Evolutionary conservation across 1,140 invertebrate species (phyloP), one percentile per base, ranked within the genome.

Genomic region (Drosophila littoralis): DNA sequence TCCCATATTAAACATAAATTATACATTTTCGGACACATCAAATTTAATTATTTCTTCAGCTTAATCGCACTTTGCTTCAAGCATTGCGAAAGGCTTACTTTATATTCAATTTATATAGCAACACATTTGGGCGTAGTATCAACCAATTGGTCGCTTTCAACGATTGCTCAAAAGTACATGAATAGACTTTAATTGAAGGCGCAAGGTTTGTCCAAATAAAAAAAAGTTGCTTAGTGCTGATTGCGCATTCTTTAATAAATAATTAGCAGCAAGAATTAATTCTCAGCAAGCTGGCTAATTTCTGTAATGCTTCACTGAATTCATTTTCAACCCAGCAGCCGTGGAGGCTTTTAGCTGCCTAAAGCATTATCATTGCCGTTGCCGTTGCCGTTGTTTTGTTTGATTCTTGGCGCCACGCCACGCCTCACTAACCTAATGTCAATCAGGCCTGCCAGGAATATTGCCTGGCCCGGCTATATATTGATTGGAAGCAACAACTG

Each of bases 241-340:
- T 69, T 75, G 36, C 64, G 12, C 57, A 67, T 65, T 75, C 38
- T 65, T 60, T 35, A 55, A 65, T 59, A 77, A 65, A 75, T 77
- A 75, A 77, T 75, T 77, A 64, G 52, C 48, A 69, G 38, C 33
- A 54, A 52, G 32, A 74, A 65, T 65, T 45, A 65, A 69, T 59
- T 54, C 42, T 22, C 36, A 55, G 52, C 45, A 50, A 57, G 65
- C 51, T 61, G 55, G 15, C 22, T 67, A 61, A 68, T 48, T 67
- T 57, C 45, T 22, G 50, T 7, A 51, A 77, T 51, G 65, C 71
- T 65, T 55, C 59, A 60, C 22, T 60, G 52, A 57, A 42, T 59
- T 28, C 17, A 40, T 33, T 60, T 38, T 45, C 54, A n/a, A 45
- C 35, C 46, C 45, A 35, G 43, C 50, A 45, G 15, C 28, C 38